phyloP scores from a whole-genome alignment of 35 echinoderm and acorn worm species.

The Eucidaris tribuloides region DNA sequence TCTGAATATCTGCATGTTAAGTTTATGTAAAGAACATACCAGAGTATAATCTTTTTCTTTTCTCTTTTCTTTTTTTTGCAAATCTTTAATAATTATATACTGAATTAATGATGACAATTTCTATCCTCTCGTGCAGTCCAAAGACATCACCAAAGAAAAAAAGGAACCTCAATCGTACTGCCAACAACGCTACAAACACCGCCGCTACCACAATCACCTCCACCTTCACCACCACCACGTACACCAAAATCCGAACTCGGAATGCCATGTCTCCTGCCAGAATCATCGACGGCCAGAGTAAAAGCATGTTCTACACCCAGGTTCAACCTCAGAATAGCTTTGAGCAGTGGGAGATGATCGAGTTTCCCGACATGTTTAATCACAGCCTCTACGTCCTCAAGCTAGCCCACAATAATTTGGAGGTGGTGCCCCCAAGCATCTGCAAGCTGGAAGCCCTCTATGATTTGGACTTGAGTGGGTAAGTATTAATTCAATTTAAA shows the following conservation, averaged over 20 bases:
- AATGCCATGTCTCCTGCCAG: neutral
- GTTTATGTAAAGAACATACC: too few species aligned
- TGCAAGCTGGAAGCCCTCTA: slow-evolving; percentile 23
- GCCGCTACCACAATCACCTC: too few species aligned
- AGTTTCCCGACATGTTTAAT: slow-evolving; percentile 35
- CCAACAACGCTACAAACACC: too few species aligned
- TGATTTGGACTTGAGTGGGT: slow-evolving; percentile 61
- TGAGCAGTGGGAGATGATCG: slow-evolving; percentile 12
- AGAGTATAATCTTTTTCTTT: too few species aligned
- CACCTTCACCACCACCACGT: too few species aligned
- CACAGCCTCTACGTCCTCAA: slow-evolving; percentile 38
- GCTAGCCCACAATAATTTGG: slow-evolving; percentile 36
- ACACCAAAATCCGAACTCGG: neutral
- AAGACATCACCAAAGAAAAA: too few species aligned
- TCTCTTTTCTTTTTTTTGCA: too few species aligned
- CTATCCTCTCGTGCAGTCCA: too few species aligned
- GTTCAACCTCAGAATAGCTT: neutral
- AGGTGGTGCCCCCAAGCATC: slow-evolving; percentile 39
- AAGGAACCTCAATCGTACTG: too few species aligned
- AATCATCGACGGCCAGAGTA: neutral
- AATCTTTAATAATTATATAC: too few species aligned
- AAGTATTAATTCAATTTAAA: neutral
- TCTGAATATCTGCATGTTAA: too few species aligned
- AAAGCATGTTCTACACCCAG: neutral
- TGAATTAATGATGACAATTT: too few species aligned